A percentile compares a stretch with the other conserved stretches of the same genome.
Evolutionary conservation across 2,797 vertebrate species (phyloP).

Genomic region (Pipistrellus kuhlii): DNA sequence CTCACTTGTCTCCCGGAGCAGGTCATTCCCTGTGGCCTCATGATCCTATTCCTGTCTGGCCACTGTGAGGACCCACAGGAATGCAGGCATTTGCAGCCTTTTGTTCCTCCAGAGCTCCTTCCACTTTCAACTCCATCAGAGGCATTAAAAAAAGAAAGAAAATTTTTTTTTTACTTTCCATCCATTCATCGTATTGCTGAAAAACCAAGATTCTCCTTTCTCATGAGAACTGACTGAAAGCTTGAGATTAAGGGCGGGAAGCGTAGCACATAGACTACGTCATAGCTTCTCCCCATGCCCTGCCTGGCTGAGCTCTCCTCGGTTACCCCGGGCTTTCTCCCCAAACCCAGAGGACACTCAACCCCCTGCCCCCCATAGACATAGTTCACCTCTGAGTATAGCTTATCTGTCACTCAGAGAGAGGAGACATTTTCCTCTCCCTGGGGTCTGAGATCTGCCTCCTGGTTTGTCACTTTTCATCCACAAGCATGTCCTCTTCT

Average conservation of each 20-base stretch:
- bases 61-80: no score
- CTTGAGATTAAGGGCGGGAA: background rate
- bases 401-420: background rate
- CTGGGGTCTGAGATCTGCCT: background rate
- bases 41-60: background rate
- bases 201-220: background rate
- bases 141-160: background rate
- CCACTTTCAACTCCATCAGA: background rate
- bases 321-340: background rate
- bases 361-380: fast-evolving
- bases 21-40: background rate
- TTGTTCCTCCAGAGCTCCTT: no score
- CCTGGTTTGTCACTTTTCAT: background rate
- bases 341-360: background rate
- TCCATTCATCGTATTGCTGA: background rate
- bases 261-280: background rate
- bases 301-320: background rate
- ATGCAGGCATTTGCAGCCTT: background rate
- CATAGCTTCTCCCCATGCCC: background rate
- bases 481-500: background rate
- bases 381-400: background rate
- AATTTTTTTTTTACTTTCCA: background rate
- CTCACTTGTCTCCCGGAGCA: background rate
- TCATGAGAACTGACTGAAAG: background rate
- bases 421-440: background rate